Conservation (phyloP, 2,797 vertebrate species). For the Amniataba percoides region DNA sequence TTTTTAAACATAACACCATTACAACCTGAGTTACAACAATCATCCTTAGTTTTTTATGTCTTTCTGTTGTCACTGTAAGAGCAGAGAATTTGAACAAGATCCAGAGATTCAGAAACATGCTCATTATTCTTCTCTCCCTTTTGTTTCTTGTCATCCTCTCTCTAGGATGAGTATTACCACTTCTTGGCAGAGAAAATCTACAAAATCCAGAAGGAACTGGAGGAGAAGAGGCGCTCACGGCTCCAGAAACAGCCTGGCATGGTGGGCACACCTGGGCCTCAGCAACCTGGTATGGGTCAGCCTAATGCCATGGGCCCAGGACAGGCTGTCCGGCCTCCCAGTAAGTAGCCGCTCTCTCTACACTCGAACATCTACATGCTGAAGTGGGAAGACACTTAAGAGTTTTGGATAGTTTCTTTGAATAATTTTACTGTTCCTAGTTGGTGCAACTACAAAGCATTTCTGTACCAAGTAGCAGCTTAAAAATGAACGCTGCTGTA, state of each 20-base stretch:
- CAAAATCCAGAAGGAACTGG: constrained; percentile 98
- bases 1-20: not conserved
- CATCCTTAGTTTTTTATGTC: rapidly evolving
- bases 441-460: not conserved
- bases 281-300: constrained; percentile 90
- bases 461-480: not conserved
- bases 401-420: not conserved
- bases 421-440: not conserved
- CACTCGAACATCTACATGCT: not conserved
- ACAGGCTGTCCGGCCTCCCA: constrained; percentile 90
- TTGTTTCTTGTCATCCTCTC: constrained; percentile 5
- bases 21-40: not conserved
- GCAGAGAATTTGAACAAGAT: not conserved
- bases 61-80: not conserved
- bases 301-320: constrained; percentile 88
- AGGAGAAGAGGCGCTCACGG: constrained; percentile 96
- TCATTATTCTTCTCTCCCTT: not conserved
- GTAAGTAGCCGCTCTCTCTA: constrained; percentile 83
- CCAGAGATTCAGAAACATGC: not conserved
- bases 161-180: constrained; percentile 99
- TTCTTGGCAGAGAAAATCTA: constrained; percentile 99
- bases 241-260: constrained; percentile 95
- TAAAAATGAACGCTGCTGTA: not conserved
- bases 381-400: not conserved
- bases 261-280: constrained; percentile 85